Conservation (phyloP, 2,888 invertebrate species). For the Eubasilissa splendida region DNA sequence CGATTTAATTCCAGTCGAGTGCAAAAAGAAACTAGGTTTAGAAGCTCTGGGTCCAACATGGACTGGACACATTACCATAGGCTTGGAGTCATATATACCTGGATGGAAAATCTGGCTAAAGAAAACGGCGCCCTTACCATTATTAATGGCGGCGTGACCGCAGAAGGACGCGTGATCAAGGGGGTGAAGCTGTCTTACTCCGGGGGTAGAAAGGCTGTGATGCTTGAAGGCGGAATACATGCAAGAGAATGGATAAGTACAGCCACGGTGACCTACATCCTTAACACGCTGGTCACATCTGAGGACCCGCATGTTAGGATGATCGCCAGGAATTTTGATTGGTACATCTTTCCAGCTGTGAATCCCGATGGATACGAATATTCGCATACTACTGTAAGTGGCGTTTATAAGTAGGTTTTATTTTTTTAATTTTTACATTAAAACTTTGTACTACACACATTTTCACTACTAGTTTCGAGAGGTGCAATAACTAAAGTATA, state of each 20-base stretch:
- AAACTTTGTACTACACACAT: too few species aligned
- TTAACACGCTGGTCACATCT: conserved; percentile 79
- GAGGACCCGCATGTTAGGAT: conserved; percentile 69
- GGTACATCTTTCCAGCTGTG: conserved; percentile 81
- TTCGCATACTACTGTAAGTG: conserved; percentile 75
- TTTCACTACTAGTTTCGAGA: too few species aligned
- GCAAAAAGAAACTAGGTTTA: too few species aligned
- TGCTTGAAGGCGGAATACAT: conserved; percentile 79
- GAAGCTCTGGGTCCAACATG: conserved; percentile 61
- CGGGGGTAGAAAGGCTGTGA: conserved; percentile 71
- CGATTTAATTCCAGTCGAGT: too few species aligned
- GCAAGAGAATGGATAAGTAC: conserved; percentile 83
- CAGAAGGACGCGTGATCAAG: conserved; percentile 74
- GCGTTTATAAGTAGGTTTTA: too few species aligned
- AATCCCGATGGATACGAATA: conserved; percentile 84
- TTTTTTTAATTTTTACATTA: too few species aligned
- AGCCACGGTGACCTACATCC: conserved; percentile 79
- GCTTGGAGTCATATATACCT: conserved; percentile 74
- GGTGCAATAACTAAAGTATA: too few species aligned
- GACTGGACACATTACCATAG: conserved; percentile 75
- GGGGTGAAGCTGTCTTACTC: conserved; percentile 70
- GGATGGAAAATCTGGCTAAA: conserved; percentile 71
- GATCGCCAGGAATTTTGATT: conserved; percentile 79
- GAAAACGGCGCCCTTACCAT: conserved; percentile 68
- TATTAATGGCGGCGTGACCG: conserved; percentile 73